Evolutionary conservation across 2,113 vertebrate genomes (phyloP).

Genomic region (Mustela lutreola): DNA sequence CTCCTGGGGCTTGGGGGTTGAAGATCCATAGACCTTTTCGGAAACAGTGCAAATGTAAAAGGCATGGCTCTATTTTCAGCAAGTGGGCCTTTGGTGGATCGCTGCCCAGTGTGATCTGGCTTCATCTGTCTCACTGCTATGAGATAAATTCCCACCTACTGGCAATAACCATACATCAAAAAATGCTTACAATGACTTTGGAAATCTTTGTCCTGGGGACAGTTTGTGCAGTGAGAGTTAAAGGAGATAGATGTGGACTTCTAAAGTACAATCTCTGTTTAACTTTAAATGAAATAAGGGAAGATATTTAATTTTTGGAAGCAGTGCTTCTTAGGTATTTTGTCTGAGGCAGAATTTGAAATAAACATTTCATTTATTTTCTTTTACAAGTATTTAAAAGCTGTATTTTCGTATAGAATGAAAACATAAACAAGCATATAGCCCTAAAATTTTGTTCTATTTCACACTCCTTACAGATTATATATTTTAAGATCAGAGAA

Average conservation of each 20-base stretch:
- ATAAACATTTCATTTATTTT: background rate
- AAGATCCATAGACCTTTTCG: background rate
- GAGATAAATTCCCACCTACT: background rate
- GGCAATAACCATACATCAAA: background rate
- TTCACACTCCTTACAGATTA: background rate
- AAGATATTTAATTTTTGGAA: constrained; percentile 5
- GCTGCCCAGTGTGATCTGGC: background rate
- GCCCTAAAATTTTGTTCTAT: background rate
- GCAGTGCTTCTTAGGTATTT: background rate
- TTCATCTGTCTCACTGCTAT: background rate
- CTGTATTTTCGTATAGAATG: background rate
- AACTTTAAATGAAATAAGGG: background rate
- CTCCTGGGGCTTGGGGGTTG: background rate
- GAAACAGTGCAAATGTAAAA: background rate
- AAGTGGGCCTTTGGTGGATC: background rate
- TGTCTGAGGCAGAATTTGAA: background rate
- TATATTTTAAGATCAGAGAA: background rate
- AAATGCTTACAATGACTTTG: background rate
- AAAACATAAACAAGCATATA: background rate
- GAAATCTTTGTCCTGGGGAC: constrained; percentile 47
- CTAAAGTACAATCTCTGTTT: constrained; percentile 45
- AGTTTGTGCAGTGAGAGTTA: constrained; percentile 45
- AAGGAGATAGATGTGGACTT: background rate
- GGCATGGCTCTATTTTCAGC: background rate
- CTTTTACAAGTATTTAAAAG: background rate